Evolutionary conservation across 2,888 invertebrate genomes (phyloP), one percentile per base, ranked within the genome.

Genomic region (Leptothorax acervorum): DNA sequence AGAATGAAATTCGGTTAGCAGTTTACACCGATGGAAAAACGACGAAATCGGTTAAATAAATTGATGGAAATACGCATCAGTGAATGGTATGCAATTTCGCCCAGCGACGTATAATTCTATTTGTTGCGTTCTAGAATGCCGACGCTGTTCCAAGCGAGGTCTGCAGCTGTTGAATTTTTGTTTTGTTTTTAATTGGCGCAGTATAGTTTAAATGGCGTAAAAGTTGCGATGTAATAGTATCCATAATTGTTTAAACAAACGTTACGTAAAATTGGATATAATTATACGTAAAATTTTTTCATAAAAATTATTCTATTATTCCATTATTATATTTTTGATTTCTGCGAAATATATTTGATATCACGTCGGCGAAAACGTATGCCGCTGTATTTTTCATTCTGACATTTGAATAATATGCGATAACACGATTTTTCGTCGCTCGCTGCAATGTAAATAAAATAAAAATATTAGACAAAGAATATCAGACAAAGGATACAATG

Each of bases 21-120:
- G 60, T 81, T 81, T 62, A 60, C 71, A 68, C 60, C 60, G 60
- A 62, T 62, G 60, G 28, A 71, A 79, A 70, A 71, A 81, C 28
- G 60, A 62, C 57, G 48, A 51, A 60, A 35, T 60, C 39, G 79
- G 23, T 48, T 79, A 81, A 81, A 81, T 71, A 62, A 81, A 71
- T 81, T 81, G 70, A 45, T 71, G 70, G 57, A 81, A 81, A 71
- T 81, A 81, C 48, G 79, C 79, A 71, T 81, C 79, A 62, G 39
- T 71, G 60, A 71, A 70, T 71, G 60, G 70, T 62, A 81, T 71
- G 65, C 70, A 81, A 60, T 81, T 71, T 71, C 48, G 70, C 28
- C 60, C 60, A 71, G 53, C 60, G 51, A 81, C 71, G 79, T 70
- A 71, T 81, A 81, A 71, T 81, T 81, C 60, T 39, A 70, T 71